These are phyloP conservation scores for Calliphora vomitoria DNA, from an alignment of 2,888 invertebrate genomes.

Conservation along the genomic window DNA sequence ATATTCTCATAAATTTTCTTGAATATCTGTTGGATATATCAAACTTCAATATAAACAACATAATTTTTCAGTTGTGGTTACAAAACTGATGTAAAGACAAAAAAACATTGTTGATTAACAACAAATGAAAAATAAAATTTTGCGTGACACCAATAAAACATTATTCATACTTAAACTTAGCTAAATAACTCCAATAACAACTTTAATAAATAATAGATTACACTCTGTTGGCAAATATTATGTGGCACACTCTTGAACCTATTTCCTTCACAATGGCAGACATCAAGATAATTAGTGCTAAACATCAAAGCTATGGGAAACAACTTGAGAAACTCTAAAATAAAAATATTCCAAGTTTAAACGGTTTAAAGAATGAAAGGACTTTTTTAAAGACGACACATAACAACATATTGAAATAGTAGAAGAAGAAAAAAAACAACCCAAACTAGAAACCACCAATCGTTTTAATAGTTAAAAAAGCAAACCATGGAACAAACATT, in stretches of 20 bases:
- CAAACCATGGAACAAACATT: constrained; percentile 57
- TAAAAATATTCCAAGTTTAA: constrained; percentile 2
- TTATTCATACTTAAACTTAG: too few relatives aligned
- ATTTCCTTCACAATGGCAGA: constrained; percentile 64
- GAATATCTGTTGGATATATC: too few relatives aligned
- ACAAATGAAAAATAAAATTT: too few relatives aligned
- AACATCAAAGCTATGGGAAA: constrained; percentile 49
- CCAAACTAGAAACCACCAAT: constrained; percentile 51
- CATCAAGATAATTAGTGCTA: constrained; percentile 75
- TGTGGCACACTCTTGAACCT: background rate
- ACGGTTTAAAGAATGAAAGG: constrained; percentile 30
- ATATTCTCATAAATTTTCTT: too few relatives aligned
- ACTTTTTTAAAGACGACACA: constrained; percentile 57
- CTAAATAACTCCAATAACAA: background rate
- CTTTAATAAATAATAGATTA: background rate
- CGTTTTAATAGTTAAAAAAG: constrained; percentile 27
- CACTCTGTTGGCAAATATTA: constrained; percentile 3
- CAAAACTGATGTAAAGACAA: too few relatives aligned
- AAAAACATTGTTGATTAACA: too few relatives aligned
- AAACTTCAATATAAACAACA: too few relatives aligned
- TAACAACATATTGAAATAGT: constrained; percentile 66
- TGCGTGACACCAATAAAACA: too few relatives aligned
- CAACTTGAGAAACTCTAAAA: background rate
- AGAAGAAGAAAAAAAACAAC: constrained; percentile 6
- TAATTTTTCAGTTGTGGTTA: too few relatives aligned